Percentiles rank a stretch among this genome's conserved stretches.
These are phyloP conservation scores for Chloroceryle inda DNA, from an alignment of 2,797 vertebrate genomes.

Conservation along the genomic window DNA sequence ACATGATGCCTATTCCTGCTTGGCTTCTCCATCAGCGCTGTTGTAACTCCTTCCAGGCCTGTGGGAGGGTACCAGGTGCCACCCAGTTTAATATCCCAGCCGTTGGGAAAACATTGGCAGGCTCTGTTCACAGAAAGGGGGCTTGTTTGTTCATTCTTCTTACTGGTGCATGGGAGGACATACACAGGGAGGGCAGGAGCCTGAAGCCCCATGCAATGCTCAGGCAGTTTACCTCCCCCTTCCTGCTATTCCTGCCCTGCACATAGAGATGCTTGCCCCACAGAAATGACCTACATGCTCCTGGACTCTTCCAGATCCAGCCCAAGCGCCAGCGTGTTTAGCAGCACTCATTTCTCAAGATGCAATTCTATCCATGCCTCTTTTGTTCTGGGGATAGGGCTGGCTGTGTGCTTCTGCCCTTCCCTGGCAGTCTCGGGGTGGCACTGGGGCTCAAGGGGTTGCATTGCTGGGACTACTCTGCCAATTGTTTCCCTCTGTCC, in stretches of 20 bases:
- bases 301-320: neutral
- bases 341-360: neutral
- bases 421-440: neutral
- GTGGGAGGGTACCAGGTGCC: neutral
- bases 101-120: neutral
- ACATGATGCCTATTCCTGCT: neutral
- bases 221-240: neutral
- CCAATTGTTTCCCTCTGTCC: neutral
- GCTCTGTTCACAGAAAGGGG: neutral
- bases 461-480: neutral
- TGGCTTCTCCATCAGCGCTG: neutral
- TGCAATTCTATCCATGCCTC: rapidly evolving
- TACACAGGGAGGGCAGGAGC: neutral
- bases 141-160: neutral
- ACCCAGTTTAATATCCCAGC: neutral
- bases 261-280: neutral
- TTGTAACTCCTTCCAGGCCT: neutral
- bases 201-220: neutral
- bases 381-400: neutral
- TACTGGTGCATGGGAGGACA: neutral
- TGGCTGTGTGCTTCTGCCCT: neutral
- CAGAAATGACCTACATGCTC: neutral
- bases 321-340: neutral
- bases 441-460: neutral
- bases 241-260: neutral